Percentiles rank a stretch among this genome's conserved stretches.
Evolutionary conservation across 2,797 vertebrate genomes (phyloP).

Genomic region (Liparis tanakae): DNA sequence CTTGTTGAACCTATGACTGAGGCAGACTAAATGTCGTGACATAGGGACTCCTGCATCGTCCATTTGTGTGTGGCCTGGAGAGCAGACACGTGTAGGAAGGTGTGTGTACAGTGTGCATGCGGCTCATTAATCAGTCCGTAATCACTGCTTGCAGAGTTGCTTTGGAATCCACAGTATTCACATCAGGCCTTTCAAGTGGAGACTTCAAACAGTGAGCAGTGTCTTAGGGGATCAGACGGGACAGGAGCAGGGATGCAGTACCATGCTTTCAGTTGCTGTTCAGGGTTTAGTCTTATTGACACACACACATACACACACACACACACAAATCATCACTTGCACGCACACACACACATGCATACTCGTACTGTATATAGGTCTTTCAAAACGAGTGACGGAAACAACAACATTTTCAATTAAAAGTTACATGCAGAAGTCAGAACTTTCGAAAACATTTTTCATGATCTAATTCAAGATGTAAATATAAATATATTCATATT

Average conservation of each 20-base stretch:
- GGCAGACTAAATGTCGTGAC: slow-evolving; percentile 29
- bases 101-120: slow-evolving; percentile 38
- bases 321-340: neutral
- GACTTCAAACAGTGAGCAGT: slow-evolving; percentile 80
- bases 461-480: neutral
- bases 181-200: slow-evolving; percentile 81
- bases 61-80: slow-evolving; percentile 63
- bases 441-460: neutral
- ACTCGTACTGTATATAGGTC: neutral
- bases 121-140: slow-evolving; percentile 83
- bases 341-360: neutral
- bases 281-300: slow-evolving; percentile 69
- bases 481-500: neutral
- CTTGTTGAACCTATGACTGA: neutral
- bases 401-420: neutral
- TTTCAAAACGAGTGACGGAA: neutral
- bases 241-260: slow-evolving; percentile 56
- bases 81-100: slow-evolving; percentile 21
- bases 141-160: slow-evolving; percentile 80
- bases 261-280: slow-evolving; percentile 65
- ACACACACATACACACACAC: slow-evolving; percentile 18
- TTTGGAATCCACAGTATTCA: slow-evolving; percentile 74
- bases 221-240: slow-evolving; percentile 77
- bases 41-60: slow-evolving; percentile 51
- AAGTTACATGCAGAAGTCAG: neutral